These are phyloP conservation scores for Apis laboriosa DNA, from an alignment of 1,140 invertebrate species.

Conservation along the genomic window DNA sequence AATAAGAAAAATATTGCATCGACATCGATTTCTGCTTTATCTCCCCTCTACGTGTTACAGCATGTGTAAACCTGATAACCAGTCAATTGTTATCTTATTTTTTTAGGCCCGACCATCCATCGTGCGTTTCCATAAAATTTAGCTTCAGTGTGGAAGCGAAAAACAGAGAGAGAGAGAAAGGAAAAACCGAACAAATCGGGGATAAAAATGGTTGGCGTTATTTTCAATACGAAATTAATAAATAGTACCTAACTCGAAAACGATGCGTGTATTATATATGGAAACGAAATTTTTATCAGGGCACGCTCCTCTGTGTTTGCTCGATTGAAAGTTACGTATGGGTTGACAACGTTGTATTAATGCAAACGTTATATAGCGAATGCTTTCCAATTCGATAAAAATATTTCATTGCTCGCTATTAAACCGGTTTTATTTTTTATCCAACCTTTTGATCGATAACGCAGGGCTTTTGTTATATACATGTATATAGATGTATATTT, in stretches of 20 bases:
- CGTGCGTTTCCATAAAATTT: neutral
- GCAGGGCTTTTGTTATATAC: conserved; percentile 7
- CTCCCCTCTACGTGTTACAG: neutral
- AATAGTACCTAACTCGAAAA: neutral
- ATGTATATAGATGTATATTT: neutral
- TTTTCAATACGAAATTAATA: conserved; percentile 28
- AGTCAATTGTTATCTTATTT: conserved; percentile 26
- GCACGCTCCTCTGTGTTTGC: conserved; percentile 14
- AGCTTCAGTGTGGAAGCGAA: neutral
- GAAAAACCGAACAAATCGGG: too few species aligned
- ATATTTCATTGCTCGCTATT: conserved; percentile 39
- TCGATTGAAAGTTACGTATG: conserved; percentile 45
- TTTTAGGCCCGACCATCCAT: neutral
- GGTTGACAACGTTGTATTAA: conserved; percentile 30
- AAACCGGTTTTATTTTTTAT: conserved; percentile 29
- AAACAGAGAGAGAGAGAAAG: neutral
- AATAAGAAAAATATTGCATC: too few species aligned
- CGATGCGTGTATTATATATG: neutral
- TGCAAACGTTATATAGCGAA: conserved; percentile 12
- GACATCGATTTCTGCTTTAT: conserved; percentile 33
- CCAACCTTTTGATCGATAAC: conserved; percentile 3
- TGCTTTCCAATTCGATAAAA: conserved; percentile 30
- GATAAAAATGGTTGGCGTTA: neutral
- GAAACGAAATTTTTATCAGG: conserved; percentile 28
- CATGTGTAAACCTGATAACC: conserved; percentile 24